Base-by-base conservation (phyloP, 2,113 vertebrate genomes). In the Calyptomena viridis region DNA sequence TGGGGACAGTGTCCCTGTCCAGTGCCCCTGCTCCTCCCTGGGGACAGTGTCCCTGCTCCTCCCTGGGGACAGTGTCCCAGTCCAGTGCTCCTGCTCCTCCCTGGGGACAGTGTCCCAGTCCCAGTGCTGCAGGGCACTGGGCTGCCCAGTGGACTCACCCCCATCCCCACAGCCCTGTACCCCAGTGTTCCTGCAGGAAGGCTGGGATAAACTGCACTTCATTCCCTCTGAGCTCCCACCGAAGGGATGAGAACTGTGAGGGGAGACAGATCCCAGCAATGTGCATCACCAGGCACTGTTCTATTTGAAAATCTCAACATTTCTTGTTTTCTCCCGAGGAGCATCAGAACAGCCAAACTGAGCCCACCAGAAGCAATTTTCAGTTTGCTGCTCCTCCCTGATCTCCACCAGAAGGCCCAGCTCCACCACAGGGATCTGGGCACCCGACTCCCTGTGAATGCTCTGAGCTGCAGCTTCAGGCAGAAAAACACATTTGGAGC, bases 281-380 rank as follows among this genome's bases (percentile, higher is more conserved):
- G 7, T 6, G 20, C 33, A 14, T 10, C 64, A 59, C 37, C 82
- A 68, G 93, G 40, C 1, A 88, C 95, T 5, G 94, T 39, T 53
- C 94, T 85, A 14, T 66, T 96, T 95, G 84, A 63, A 77, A 67
- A 81, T 33, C 59, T 82, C 93, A 58, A 35, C 44, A 12, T 75
- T 87, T 50, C 94, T 63, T 77, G 47, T 93, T 95, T 87, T 89
- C 95, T 91, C 91, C 82, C 3, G 92, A 97, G 95, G 82, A 79
- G 42, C 84, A 74, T 63, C 87, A 76, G 44, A 94, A 90, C 87
- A 84, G 66, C 84, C 90, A 95, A 94, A 94, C 81, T 12, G 95
- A 96, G 96, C 78, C 96, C 94, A 77, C 96, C 90, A 97, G 91
- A 66, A 90, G 89, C 93, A 86, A 88, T 95, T 97, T 96, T 82